phyloP scores from a whole-genome alignment of 2,797 vertebrate genomes.

The Semotilus atromaculatus region DNA sequence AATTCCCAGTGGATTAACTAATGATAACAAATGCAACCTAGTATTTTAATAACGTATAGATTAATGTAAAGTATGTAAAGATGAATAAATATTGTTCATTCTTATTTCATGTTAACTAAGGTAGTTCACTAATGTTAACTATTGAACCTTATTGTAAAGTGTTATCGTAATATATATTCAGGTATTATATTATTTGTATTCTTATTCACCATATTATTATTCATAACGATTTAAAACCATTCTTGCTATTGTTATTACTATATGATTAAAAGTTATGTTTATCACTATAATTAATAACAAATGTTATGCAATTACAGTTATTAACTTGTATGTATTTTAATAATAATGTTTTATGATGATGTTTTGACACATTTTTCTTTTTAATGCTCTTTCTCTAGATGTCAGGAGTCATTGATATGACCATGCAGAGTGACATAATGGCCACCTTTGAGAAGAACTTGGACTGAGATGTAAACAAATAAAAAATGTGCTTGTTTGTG shows the following conservation, averaged over 20 bases:
- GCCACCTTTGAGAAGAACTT: conserved; percentile 89
- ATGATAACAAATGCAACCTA: no score
- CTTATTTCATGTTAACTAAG: no score
- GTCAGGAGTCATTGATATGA: conserved; percentile 85
- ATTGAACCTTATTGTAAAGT: no score
- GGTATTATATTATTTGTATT: no score
- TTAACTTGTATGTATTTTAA: not conserved
- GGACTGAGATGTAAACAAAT: conserved; percentile 68
- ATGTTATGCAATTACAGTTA: not conserved
- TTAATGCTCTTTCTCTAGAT: conserved; percentile 73
- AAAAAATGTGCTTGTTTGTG: conserved; percentile 14
- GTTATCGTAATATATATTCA: no score
- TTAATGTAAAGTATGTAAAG: no score
- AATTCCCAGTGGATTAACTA: no score
- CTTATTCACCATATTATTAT: no score
- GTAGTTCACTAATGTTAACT: no score
- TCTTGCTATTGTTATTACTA: not conserved
- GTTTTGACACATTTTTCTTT: not conserved
- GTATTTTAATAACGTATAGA: no score
- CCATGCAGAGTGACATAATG: conserved; percentile 90
- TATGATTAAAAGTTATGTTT: not conserved
- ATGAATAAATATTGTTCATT: no score
- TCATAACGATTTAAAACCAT: not conserved
- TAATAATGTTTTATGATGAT: not conserved
- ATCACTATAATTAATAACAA: not conserved